Conservation (phyloP, 2,888 invertebrate genomes). For the Papilio demoleus region DNA sequence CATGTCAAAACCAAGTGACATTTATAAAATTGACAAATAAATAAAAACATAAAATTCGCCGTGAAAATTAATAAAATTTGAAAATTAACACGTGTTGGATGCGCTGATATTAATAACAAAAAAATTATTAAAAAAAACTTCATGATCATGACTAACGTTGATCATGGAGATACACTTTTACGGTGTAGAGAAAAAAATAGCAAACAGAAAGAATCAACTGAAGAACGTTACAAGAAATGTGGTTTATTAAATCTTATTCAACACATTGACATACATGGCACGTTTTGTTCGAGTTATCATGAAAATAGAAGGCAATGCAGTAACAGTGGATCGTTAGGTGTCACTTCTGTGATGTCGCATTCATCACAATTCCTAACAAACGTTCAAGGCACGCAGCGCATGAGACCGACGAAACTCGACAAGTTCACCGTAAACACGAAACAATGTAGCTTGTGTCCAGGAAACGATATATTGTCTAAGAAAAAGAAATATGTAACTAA, state of each 20-base stretch:
- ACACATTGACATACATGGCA: slow-evolving; percentile 62
- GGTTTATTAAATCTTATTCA: slow-evolving; percentile 53
- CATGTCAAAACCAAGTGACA: not conserved
- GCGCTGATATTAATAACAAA: not conserved
- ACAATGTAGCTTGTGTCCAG: slow-evolving; percentile 56
- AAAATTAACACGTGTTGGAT: slow-evolving; percentile 19
- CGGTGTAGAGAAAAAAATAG: slow-evolving; percentile 7
- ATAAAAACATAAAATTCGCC: not conserved
- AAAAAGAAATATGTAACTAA: slow-evolving; percentile 31
- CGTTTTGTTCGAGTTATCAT: slow-evolving; percentile 46
- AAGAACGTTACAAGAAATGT: slow-evolving; percentile 53
- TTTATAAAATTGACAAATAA: slow-evolving; percentile 3
- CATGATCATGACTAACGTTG: not conserved
- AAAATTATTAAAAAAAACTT: not conserved
- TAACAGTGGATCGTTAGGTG: slow-evolving; percentile 25
- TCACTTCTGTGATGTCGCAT: slow-evolving; percentile 50
- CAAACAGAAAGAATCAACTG: slow-evolving; percentile 20
- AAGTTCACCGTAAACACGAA: slow-evolving; percentile 54
- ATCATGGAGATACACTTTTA: slow-evolving; percentile 3
- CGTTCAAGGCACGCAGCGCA: slow-evolving; percentile 19
- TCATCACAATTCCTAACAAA: slow-evolving; percentile 42
- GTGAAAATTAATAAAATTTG: slow-evolving; percentile 18
- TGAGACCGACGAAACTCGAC: slow-evolving; percentile 47
- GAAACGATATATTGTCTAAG: slow-evolving; percentile 56
- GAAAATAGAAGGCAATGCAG: slow-evolving; percentile 42